Evolutionary conservation across 2,888 invertebrate genomes (phyloP).

Genomic region (Alcis repandata): DNA sequence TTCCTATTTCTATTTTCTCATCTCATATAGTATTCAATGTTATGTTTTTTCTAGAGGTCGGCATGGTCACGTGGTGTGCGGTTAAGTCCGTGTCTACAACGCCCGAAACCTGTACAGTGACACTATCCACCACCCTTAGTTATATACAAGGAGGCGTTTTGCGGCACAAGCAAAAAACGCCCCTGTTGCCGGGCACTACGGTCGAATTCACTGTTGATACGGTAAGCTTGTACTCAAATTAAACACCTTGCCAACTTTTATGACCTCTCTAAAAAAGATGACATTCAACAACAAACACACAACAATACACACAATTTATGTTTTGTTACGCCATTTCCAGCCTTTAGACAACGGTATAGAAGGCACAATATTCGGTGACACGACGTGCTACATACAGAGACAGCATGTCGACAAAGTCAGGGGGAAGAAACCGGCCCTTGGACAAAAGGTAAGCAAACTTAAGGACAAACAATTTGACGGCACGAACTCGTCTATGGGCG

Average conservation of each 20-base stretch:
- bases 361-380: constrained; percentile 80
- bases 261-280: too few species aligned
- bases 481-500: too few species aligned
- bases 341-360: constrained; percentile 84
- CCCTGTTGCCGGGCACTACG: constrained; percentile 80
- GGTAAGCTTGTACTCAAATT: constrained; percentile 60
- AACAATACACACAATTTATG: neutral
- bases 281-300: too few species aligned
- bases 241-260: too few species aligned
- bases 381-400: constrained; percentile 83
- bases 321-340: constrained; percentile 55
- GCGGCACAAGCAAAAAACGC: constrained; percentile 50
- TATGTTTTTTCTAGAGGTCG: constrained; percentile 75
- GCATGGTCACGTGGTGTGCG: constrained; percentile 86
- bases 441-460: constrained; percentile 84
- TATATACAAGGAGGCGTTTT: constrained; percentile 63
- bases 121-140: constrained; percentile 66
- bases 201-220: constrained; percentile 84
- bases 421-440: constrained; percentile 75
- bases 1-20: too few species aligned
- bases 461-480: too few species aligned
- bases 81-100: constrained; percentile 80
- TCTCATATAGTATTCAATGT: neutral
- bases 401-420: constrained; percentile 77
- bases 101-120: constrained; percentile 79